A percentile compares a stretch with the other conserved stretches of the same genome.
phyloP scores from a whole-genome alignment of 1,140 invertebrate genomes.

The Bicyclus anynana region DNA sequence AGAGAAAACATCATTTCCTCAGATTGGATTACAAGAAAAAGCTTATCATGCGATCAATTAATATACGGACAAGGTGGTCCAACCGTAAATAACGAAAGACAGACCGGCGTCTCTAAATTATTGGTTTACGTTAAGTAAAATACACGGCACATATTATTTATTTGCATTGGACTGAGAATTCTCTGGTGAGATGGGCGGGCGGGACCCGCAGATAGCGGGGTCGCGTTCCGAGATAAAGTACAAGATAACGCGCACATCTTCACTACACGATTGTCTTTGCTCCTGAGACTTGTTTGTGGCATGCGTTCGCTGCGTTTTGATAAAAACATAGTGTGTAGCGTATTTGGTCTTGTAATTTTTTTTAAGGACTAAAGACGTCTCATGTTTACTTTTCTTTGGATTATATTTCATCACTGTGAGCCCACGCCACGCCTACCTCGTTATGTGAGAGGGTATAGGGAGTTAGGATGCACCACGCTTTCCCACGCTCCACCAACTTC shows the following conservation, averaged over 20 bases:
- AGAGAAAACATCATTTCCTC: slow-evolving; percentile 17
- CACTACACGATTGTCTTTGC: slow-evolving; percentile 49
- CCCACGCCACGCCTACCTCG: no score
- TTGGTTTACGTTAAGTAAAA: slow-evolving; percentile 40
- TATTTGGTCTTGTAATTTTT: no score
- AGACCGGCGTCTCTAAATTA: slow-evolving; percentile 58
- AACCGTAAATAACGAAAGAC: slow-evolving; percentile 50
- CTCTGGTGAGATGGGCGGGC: slow-evolving; percentile 55
- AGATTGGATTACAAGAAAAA: slow-evolving; percentile 24
- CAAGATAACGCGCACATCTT: slow-evolving; percentile 55
- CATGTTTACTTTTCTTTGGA: no score
- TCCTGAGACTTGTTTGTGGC: slow-evolving; percentile 18
- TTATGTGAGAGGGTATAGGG: no score
- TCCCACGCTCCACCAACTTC: no score
- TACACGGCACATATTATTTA: slow-evolving; percentile 46
- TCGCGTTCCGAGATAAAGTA: slow-evolving; percentile 57
- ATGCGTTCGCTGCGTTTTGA: slow-evolving; percentile 15
- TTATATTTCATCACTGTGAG: no score
- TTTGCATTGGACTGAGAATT: slow-evolving; percentile 48
- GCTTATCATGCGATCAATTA: slow-evolving; percentile 56
- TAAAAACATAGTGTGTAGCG: neutral
- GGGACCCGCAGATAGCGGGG: slow-evolving; percentile 49
- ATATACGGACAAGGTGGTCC: slow-evolving; percentile 51
- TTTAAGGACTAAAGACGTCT: no score
- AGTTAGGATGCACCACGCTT: no score